Evolutionary conservation across 2,113 vertebrate species (phyloP).

Genomic region (Eonycteris spelaea): DNA sequence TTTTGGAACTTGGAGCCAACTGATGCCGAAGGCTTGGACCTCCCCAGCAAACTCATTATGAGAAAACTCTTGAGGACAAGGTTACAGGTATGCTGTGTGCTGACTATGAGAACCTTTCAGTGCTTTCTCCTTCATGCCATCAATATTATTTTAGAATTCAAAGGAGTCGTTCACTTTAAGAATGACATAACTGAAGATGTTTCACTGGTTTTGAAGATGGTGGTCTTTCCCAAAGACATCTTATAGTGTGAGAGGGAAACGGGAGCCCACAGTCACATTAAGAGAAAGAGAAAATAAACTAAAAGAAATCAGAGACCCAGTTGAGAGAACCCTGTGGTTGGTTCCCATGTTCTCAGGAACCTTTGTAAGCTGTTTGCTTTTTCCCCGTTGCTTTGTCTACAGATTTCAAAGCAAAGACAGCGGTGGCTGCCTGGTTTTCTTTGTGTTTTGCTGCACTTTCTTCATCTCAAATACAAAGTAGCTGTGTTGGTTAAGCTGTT

Average conservation of each 20-base stretch:
- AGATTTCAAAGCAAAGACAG: not conserved
- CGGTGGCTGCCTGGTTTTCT: not conserved
- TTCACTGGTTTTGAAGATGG: not conserved
- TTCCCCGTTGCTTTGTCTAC: not conserved
- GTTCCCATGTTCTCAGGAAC: not conserved
- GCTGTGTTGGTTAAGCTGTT: not conserved
- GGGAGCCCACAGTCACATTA: not conserved
- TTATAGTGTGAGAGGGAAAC: not conserved
- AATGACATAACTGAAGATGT: not conserved
- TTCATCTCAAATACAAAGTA: not conserved
- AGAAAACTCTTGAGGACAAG: not conserved
- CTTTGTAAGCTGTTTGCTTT: not conserved
- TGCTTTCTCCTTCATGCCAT: not conserved
- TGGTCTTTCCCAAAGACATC: not conserved
- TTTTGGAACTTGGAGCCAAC: not conserved
- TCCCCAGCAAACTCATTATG: not conserved
- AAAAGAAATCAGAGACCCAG: not conserved
- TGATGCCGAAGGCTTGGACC: not conserved
- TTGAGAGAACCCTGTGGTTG: not conserved
- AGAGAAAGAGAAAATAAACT: not conserved
- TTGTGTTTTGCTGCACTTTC: not conserved
- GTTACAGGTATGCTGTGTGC: too few relatives aligned
- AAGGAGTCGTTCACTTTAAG: not conserved
- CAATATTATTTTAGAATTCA: not conserved
- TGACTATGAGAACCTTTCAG: too few relatives aligned